phyloP scores from a whole-genome alignment of 2,113 vertebrate species.

The Melanerpes aurifrons region DNA sequence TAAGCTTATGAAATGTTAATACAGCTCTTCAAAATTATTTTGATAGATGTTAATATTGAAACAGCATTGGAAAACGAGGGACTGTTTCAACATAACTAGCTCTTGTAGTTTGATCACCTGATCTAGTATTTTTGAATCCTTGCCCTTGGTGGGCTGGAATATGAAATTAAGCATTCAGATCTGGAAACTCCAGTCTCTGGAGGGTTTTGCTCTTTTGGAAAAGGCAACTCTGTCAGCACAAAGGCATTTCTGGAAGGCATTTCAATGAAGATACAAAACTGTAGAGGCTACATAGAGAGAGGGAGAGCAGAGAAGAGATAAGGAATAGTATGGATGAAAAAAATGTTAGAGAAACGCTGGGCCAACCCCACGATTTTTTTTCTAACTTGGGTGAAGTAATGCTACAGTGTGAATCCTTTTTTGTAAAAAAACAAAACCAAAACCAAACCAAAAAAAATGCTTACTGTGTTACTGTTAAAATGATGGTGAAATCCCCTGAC shows the following conservation, averaged over 20 bases:
- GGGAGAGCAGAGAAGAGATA: conserved; percentile 14
- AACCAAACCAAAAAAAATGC: neutral
- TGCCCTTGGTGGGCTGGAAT: conserved; percentile 60
- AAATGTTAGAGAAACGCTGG: neutral
- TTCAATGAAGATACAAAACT: conserved; percentile 56
- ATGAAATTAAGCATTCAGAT: conserved; percentile 76
- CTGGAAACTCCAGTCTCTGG: conserved; percentile 51
- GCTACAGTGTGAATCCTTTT: neutral
- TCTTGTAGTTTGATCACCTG: neutral
- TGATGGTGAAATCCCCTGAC: neutral
- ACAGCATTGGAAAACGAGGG: neutral
- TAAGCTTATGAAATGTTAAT: conserved; percentile 17
- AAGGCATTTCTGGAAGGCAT: conserved; percentile 67
- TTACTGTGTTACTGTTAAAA: conserved; percentile 13
- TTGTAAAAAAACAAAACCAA: neutral
- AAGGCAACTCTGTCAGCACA: conserved; percentile 65
- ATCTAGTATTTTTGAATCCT: conserved; percentile 58
- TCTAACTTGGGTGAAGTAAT: conserved; percentile 13
- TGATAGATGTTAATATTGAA: conserved; percentile 48
- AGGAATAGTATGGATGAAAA: conserved; percentile 18
- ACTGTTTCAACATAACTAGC: neutral
- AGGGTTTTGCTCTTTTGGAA: conserved; percentile 70
- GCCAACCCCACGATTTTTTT: conserved; percentile 28
- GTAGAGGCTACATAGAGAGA: conserved; percentile 18
- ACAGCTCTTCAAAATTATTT: conserved; percentile 24